These are phyloP conservation scores for Corythoichthys haematopterus DNA, from an alignment of 2,113 vertebrate genomes.

Conservation along the genomic window DNA sequence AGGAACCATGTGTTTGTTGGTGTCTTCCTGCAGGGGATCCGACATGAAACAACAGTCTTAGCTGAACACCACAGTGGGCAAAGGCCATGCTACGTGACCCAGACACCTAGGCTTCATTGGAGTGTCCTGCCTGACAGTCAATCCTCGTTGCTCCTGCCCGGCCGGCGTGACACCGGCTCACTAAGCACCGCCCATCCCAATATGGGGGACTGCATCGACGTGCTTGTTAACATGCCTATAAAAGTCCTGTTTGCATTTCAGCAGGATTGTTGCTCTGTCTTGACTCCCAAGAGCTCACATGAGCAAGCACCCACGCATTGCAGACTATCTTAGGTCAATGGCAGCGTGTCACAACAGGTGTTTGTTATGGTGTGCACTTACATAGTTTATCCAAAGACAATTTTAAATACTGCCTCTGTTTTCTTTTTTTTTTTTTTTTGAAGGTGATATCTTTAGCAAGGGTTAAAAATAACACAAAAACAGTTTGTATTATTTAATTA, in stretches of 20 bases:
- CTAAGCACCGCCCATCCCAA: constrained; percentile 36
- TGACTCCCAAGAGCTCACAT: constrained; percentile 44
- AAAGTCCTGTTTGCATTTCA: constrained; percentile 67
- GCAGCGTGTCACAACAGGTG: constrained; percentile 58
- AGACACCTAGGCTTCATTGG: constrained; percentile 57
- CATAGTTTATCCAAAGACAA: constrained; percentile 12
- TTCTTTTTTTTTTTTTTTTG: neutral
- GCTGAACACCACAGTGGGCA: constrained; percentile 61
- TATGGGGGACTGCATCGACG: constrained; percentile 38
- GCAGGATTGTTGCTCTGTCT: constrained; percentile 41
- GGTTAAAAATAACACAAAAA: neutral
- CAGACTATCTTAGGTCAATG: constrained; percentile 52
- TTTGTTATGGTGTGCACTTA: constrained; percentile 12
- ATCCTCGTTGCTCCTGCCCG: constrained; percentile 27
- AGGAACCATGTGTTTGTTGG: constrained; percentile 59
- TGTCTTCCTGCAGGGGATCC: constrained; percentile 58
- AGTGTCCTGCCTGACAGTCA: constrained; percentile 52
- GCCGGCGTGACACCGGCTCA: constrained; percentile 16
- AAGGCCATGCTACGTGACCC: constrained; percentile 59
- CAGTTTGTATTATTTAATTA: neutral
- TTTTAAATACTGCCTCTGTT: constrained; percentile 1
- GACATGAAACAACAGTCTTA: constrained; percentile 60
- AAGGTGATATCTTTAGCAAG: neutral
- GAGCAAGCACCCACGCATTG: constrained; percentile 35
- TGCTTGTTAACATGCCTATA: constrained; percentile 69